Conservation (phyloP, 2,888 invertebrate genomes). For the Scaptomyza reducta region DNA sequence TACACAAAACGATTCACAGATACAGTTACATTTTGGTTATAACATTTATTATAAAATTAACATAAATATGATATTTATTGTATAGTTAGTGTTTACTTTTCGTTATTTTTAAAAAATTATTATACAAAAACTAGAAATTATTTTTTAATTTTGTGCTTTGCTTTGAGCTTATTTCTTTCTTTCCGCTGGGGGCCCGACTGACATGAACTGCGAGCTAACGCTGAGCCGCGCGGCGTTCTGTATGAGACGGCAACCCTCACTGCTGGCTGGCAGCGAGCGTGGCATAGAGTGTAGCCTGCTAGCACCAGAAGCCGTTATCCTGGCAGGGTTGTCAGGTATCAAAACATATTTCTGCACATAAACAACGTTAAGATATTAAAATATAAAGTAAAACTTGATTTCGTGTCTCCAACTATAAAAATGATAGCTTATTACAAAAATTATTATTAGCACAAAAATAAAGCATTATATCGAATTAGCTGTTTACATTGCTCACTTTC, state of each 20-base stretch:
- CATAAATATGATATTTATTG: constrained; percentile 22
- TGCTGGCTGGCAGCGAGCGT: constrained; percentile 45
- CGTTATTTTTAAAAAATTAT: neutral
- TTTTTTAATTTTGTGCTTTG: constrained; percentile 18
- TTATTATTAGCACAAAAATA: neutral
- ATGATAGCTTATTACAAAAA: neutral
- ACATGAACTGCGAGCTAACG: constrained; percentile 22
- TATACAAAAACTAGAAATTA: constrained; percentile 23
- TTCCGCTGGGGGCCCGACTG: constrained; percentile 31
- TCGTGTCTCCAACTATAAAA: neutral
- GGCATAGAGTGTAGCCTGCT: constrained; percentile 36
- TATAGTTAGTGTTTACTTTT: constrained; percentile 22
- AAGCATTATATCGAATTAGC: neutral
- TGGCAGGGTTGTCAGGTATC: constrained; percentile 47
- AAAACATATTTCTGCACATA: neutral
- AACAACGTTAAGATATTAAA: neutral
- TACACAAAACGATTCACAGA: constrained; percentile 38
- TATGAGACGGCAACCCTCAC: constrained; percentile 78
- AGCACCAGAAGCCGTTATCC: constrained; percentile 37
- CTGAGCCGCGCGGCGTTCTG: constrained; percentile 66
- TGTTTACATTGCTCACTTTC: neutral
- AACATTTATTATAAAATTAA: neutral
- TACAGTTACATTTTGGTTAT: constrained; percentile 6
- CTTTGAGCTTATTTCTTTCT: constrained; percentile 18
- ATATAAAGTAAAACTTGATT: neutral